A percentile compares a stretch with the other conserved stretches of the same genome.
These are phyloP conservation scores for Halcyon chelicuti DNA, from an alignment of 2,797 vertebrate genomes.

Conservation along the genomic window DNA sequence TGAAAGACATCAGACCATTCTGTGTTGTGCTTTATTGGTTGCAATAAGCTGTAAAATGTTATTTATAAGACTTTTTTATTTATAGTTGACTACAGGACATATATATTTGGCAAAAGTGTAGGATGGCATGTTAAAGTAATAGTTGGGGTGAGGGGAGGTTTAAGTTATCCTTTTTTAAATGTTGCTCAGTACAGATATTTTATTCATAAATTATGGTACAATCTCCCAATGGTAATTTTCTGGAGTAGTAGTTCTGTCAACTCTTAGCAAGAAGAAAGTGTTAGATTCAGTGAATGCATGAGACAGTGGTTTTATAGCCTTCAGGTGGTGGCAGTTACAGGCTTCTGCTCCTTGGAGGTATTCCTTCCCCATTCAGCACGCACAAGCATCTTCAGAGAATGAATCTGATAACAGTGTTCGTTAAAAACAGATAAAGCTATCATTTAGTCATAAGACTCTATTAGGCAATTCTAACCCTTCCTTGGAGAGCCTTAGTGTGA, in stretches of 20 bases:
- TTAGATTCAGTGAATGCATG: accelerated
- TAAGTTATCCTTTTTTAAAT: not conserved
- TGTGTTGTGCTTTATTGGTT: not conserved
- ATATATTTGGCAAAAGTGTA: not conserved
- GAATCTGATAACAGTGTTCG: not conserved
- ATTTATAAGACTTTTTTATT: slow-evolving; percentile 34
- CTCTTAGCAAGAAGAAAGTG: not conserved
- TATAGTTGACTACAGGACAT: not conserved
- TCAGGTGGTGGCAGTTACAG: not conserved
- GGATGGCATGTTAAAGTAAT: not conserved
- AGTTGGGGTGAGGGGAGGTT: not conserved
- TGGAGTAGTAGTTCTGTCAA: not conserved
- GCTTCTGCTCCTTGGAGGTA: not conserved
- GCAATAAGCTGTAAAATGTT: not conserved
- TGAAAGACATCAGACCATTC: not conserved
- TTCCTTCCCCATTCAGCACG: accelerated
- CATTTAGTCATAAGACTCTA: not conserved
- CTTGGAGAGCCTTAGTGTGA: not conserved
- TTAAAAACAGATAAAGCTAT: not conserved
- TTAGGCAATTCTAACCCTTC: not conserved
- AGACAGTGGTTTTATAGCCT: not conserved
- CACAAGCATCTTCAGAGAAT: not conserved
- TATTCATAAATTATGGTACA: not conserved
- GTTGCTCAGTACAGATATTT: not conserved
- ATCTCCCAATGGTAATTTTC: not conserved